Evolutionary conservation across 2,797 vertebrate genomes (phyloP), one percentile per base, ranked within the genome.

Genomic region (Poecilia gillii): DNA sequence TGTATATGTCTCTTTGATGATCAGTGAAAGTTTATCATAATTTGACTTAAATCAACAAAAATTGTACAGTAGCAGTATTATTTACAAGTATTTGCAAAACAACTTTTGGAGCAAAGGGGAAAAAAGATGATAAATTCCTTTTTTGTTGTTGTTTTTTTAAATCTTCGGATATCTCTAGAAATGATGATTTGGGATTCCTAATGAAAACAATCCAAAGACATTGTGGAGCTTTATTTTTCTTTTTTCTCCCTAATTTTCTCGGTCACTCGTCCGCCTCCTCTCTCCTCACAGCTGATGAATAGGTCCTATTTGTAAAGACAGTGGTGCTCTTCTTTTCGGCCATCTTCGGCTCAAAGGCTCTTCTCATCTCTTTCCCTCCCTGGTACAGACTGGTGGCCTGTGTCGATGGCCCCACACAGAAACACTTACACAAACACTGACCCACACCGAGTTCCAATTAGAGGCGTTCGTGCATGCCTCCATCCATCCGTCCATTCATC

Each of bases 381-480:
- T 93, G 89, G 89, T 93, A 94, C 92, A 90, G 87, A 87, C 89
- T 90, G 89, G 92, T 89, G 84, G 84, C 85, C 88, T 91, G 84
- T 91, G 89, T 91, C 91, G 43, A 72, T 46, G 88, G 82, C 90
- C 86, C 81, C 74, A 45, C 76, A 74, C 55, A n/a, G 77, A 73
- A 79, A 77, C 66, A 88, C 74, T 80, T 74, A 78, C 73, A 71
- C 55, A 76, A 74, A 73, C 53, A 71, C 72, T 51, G 72, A 79
- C 23, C 45, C 77, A 59, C 28, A 72, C 68, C 13, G 41, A 72
- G 43, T 64, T 84, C 79, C 78, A 84, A 82, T 75, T 59, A 79
- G 25, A 45, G 47, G 45, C 78, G 72, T 84, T 62, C 75, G 14
- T 73, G 36, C 80, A 20, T 73, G 36, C 31, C 49, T 80, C 36